phyloP scores from a whole-genome alignment of 2,888 invertebrate genomes.

The Limnephilus rhombicus region DNA sequence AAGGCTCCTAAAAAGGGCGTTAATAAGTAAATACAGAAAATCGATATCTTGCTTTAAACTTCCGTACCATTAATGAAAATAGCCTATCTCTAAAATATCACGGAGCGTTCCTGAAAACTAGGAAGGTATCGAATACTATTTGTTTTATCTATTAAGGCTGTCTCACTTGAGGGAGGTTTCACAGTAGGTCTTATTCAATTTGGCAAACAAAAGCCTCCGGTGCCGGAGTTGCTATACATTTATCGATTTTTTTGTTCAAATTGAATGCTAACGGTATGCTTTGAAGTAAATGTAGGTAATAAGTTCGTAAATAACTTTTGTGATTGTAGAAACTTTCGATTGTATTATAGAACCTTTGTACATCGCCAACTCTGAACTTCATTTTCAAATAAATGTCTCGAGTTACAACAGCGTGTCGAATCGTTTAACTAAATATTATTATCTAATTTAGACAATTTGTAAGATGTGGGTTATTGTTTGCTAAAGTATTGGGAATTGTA shows the following conservation, averaged over 20 bases:
- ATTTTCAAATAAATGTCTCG: not conserved
- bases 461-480: too few species aligned
- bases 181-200: not conserved
- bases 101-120: not conserved
- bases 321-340: not conserved
- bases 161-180: not conserved
- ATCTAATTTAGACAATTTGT: not conserved
- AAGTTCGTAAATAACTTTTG: not conserved
- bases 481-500: too few species aligned
- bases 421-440: not conserved
- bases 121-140: not conserved
- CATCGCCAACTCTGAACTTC: not conserved
- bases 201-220: not conserved
- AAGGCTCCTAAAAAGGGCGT: too few species aligned
- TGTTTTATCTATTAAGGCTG: slow-evolving; percentile 1
- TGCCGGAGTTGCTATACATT: not conserved
- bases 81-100: not conserved
- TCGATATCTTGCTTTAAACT: not conserved
- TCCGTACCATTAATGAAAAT: not conserved
- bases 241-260: not conserved
- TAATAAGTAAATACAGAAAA: too few species aligned
- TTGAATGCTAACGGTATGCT: not conserved
- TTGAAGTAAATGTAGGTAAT: not conserved
- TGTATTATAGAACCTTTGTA: not conserved
- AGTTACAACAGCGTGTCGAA: not conserved